Conservation (phyloP, 2,113 vertebrate species). For the Thamnaconus septentrionalis region DNA sequence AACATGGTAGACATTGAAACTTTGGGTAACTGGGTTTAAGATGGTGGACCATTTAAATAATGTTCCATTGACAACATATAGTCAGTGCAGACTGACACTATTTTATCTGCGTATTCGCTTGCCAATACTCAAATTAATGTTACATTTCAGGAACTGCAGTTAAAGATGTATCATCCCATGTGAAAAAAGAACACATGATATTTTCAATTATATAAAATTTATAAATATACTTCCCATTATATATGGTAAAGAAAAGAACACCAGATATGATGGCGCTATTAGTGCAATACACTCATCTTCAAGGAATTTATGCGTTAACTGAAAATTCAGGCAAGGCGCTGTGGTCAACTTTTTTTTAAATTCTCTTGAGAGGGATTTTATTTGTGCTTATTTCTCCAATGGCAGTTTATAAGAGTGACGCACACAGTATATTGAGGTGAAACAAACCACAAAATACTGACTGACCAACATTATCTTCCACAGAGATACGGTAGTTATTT, state of each 20-base stretch:
- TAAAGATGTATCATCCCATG: no score
- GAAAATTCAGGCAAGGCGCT: not conserved
- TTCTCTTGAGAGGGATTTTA: constrained; percentile 7
- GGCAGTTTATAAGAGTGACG: constrained; percentile 23
- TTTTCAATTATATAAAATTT: no score
- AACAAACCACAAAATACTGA: constrained; percentile 22
- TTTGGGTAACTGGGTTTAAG: no score
- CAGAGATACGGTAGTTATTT: constrained; percentile 25
- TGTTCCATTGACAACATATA: no score
- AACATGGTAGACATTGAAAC: no score
- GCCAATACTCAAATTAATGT: no score
- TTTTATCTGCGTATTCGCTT: no score
- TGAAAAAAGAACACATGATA: no score
- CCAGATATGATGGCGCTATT: not conserved
- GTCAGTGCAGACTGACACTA: no score
- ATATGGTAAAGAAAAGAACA: not conserved
- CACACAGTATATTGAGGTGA: constrained; percentile 12
- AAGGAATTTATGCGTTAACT: constrained; percentile 6
- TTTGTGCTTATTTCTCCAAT: constrained; percentile 7
- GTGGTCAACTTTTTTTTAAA: constrained; percentile 3
- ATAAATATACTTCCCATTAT: no score
- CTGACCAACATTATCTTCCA: constrained; percentile 2
- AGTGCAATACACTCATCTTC: not conserved
- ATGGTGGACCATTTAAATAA: no score
- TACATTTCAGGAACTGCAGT: no score